Evolutionary conservation across 2,797 vertebrate species (phyloP), one percentile per base, ranked within the genome.

Genomic region (Okamejei kenojei): DNA sequence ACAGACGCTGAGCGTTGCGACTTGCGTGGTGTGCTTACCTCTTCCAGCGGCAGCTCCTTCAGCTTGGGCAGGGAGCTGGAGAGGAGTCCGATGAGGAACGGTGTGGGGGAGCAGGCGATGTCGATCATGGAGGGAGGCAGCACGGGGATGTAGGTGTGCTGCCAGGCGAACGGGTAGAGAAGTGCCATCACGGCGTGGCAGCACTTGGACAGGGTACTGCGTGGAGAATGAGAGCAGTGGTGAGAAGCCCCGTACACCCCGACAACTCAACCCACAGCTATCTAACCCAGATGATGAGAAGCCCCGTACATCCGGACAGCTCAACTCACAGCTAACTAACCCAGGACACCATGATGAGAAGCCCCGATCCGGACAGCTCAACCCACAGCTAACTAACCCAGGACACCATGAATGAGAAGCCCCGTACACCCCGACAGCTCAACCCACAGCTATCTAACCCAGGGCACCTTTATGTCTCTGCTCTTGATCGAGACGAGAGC

Each of bases 61-160:
- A 99, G 97, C 93, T 97, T 97, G 1, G 97, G 96, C 95, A 99
- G 97, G 0, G 98, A 99, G 96, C 97, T 97, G 96, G 98, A 98
- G 93, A 99, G 98, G 94, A 99, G 97, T 76, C 99, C 99, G 0
- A 99, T 98, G 79, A 99, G 98, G 94, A 99, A 99, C 0, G 99
- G 98, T 0, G 99, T 99, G 0, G 99, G 99, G 0, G 99, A 99
- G 96, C 98, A 99, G 77, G 98, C 98, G 0, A 99, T 99, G 95
- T 99, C 99, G 21, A 99, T 95, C 99, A 99, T 99, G 94, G 99
- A 97, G 0, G 98, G 97, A 0, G 99, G 99, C 77, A 99, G 97
- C 93, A 99, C 98, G 0, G 99, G 99, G 95, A 99, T 99, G 97
- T 99, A 99, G 19, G 99, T 99, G 94, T 99, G 99, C 94, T 99